These are phyloP conservation scores for Laterallus jamaicensis DNA, from an alignment of 2,113 vertebrate species.

Conservation along the genomic window DNA sequence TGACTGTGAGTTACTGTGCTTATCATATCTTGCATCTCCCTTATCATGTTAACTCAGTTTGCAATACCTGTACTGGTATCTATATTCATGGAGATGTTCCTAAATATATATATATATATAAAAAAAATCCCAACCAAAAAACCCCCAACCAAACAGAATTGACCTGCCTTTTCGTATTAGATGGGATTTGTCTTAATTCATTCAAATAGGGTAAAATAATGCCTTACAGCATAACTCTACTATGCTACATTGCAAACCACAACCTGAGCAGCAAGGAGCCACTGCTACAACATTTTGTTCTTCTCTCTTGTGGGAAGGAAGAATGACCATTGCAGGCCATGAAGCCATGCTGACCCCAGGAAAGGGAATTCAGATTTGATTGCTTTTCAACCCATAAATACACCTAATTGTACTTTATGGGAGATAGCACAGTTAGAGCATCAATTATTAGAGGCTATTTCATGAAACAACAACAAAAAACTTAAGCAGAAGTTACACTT, in stretches of 20 bases:
- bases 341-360: background rate
- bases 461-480: background rate
- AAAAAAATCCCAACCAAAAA: background rate
- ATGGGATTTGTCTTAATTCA: background rate
- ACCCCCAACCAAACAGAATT: background rate
- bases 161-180: background rate
- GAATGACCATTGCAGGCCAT: background rate
- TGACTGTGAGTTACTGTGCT: background rate
- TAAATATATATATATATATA: background rate
- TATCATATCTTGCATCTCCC: background rate
- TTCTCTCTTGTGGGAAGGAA: background rate
- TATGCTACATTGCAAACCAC: background rate
- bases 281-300: background rate
- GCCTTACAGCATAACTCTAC: fast-evolving
- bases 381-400: background rate
- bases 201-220: background rate
- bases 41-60: background rate
- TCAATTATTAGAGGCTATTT: background rate
- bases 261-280: background rate
- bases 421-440: background rate
- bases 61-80: background rate
- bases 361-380: background rate
- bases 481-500: background rate
- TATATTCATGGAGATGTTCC: background rate
- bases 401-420: background rate